These are phyloP conservation scores for Merodon equestris DNA, from an alignment of 2,888 invertebrate genomes.

Conservation along the genomic window DNA sequence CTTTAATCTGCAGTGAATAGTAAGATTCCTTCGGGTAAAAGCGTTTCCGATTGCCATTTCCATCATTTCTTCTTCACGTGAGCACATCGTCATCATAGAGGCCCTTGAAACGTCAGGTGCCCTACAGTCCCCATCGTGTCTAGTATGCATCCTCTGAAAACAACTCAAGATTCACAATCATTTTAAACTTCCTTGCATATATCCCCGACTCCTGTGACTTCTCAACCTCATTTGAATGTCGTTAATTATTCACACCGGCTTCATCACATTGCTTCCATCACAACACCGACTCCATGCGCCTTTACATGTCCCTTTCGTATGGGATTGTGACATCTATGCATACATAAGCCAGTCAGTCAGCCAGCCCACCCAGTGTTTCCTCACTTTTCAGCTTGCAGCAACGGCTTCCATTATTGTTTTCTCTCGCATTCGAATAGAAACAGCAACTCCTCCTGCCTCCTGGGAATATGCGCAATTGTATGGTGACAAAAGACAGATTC, in stretches of 20 bases:
- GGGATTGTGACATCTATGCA: slow-evolving; percentile 13
- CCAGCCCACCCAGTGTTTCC: slow-evolving; percentile 9
- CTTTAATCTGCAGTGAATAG: too few species aligned
- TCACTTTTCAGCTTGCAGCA: slow-evolving; percentile 17
- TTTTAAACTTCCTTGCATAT: neutral
- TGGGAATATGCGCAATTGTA: slow-evolving; percentile 65
- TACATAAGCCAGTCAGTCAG: slow-evolving; percentile 4
- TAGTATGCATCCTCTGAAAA: too few species aligned
- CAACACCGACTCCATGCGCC: neutral
- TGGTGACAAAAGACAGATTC: slow-evolving; percentile 63
- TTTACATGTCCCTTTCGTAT: slow-evolving; percentile 50
- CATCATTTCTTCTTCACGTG: too few species aligned
- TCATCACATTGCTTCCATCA: slow-evolving; percentile 8
- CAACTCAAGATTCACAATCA: neutral
- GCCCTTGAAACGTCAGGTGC: too few species aligned
- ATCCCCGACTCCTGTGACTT: slow-evolving; percentile 11
- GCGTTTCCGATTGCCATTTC: too few species aligned
- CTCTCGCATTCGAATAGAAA: slow-evolving; percentile 5
- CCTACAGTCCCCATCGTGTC: too few species aligned
- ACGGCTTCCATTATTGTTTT: slow-evolving; percentile 51
- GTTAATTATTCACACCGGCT: slow-evolving; percentile 65
- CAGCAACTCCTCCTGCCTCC: slow-evolving; percentile 17
- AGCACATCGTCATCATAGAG: too few species aligned
- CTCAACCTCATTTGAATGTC: slow-evolving; percentile 61
- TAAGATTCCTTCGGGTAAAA: too few species aligned